These are phyloP conservation scores for Agrotis puta DNA, from an alignment of 2,888 invertebrate species.

Conservation along the genomic window DNA sequence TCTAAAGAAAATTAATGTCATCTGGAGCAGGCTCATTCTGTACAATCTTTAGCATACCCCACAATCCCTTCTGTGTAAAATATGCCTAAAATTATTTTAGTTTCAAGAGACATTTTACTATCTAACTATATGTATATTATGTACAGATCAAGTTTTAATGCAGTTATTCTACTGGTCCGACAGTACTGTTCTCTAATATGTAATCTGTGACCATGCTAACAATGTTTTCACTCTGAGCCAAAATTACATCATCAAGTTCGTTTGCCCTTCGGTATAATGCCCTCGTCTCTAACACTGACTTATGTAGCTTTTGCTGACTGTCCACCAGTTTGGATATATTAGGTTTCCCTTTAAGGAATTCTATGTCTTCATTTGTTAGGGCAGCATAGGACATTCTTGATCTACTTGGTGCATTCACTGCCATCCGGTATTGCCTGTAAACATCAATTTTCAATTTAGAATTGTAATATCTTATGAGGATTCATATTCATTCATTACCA, in stretches of 20 bases:
- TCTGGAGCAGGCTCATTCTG: no score
- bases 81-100: neutral
- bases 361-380: conserved; percentile 85
- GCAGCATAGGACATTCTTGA: conserved; percentile 81
- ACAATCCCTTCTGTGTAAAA: neutral
- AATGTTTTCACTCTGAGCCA: conserved; percentile 77
- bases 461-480: neutral
- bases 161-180: conserved; percentile 69
- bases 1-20: no score
- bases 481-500: neutral
- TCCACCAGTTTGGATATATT: conserved; percentile 82
- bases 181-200: conserved; percentile 83
- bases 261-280: conserved; percentile 75
- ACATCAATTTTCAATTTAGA: neutral
- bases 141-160: conserved; percentile 42
- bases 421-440: conserved; percentile 84
- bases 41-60: no score
- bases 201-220: conserved; percentile 80
- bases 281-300: conserved; percentile 76
- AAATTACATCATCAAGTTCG: conserved; percentile 79
- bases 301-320: conserved; percentile 80
- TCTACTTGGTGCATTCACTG: conserved; percentile 75
- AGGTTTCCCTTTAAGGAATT: conserved; percentile 83
- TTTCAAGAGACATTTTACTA: conserved; percentile 3
- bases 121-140: conserved; percentile 47